These are phyloP conservation scores for Spodoptera picta DNA, from an alignment of 2,888 invertebrate genomes.

Conservation along the genomic window DNA sequence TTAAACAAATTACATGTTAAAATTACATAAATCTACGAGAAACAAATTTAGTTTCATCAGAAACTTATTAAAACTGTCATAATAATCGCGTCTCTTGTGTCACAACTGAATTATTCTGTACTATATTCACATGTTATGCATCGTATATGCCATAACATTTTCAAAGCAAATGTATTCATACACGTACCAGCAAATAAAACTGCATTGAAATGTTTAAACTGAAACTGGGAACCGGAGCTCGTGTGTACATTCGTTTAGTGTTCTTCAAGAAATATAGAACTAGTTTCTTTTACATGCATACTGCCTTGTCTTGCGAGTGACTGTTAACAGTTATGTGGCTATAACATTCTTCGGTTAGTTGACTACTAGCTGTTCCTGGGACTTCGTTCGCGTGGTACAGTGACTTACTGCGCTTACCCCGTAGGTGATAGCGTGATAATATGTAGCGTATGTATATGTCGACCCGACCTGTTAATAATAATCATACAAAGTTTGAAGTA, in stretches of 20 bases:
- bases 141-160: constrained; percentile 34
- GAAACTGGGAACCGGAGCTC: constrained; percentile 39
- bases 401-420: no score
- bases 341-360: background rate
- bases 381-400: no score
- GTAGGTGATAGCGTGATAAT: no score
- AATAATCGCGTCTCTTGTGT: background rate
- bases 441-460: no score
- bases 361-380: no score
- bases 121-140: constrained; percentile 25
- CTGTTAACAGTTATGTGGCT: background rate
- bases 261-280: constrained; percentile 29
- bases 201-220: constrained; percentile 51
- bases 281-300: constrained; percentile 23
- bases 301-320: background rate
- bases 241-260: constrained; percentile 41
- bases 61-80: background rate
- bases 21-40: no score
- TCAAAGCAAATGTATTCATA: constrained; percentile 25
- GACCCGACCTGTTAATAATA: no score
- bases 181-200: constrained; percentile 45
- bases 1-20: no score
- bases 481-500: no score
- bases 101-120: constrained; percentile 24
- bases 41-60: no score